phyloP scores from a whole-genome alignment of 1,140 invertebrate genomes.

The Lineus longissimus region DNA sequence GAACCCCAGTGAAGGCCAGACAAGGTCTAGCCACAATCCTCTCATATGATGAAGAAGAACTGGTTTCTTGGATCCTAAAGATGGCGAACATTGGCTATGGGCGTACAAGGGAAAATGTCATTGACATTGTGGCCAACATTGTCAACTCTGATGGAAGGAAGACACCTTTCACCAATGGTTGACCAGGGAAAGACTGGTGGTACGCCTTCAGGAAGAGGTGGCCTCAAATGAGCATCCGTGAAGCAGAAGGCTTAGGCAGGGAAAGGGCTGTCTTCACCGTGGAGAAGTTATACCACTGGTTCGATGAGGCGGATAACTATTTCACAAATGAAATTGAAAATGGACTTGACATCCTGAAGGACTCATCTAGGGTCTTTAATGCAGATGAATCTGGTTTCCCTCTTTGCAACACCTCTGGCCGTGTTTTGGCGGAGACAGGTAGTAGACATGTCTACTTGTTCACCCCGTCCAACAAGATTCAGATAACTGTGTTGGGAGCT shows the following conservation, averaged over 20 bases:
- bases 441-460: background rate
- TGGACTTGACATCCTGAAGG: background rate
- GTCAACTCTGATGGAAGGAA: conserved; percentile 13
- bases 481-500: conserved; percentile 1
- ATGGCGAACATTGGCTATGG: conserved; percentile 19
- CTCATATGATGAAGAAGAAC: background rate
- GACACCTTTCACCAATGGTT: conserved; percentile 12
- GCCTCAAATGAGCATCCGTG: conserved; percentile 4
- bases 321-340: background rate
- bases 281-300: conserved; percentile 12
- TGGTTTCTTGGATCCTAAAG: conserved; percentile 13
- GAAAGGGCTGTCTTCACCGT: conserved; percentile 16
- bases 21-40: background rate
- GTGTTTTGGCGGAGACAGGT: background rate
- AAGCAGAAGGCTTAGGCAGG: conserved; percentile 13
- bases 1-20: background rate
- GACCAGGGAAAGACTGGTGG: conserved; percentile 52
- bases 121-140: conserved; percentile 11
- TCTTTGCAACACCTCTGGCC: background rate
- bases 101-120: conserved; percentile 7
- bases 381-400: conserved; percentile 3
- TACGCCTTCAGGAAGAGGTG: conserved; percentile 53
- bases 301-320: background rate
- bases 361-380: background rate
- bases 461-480: background rate